Evolutionary conservation across 2,888 invertebrate genomes (phyloP).

Genomic region (Stenoptilia bipunctidactyla): DNA sequence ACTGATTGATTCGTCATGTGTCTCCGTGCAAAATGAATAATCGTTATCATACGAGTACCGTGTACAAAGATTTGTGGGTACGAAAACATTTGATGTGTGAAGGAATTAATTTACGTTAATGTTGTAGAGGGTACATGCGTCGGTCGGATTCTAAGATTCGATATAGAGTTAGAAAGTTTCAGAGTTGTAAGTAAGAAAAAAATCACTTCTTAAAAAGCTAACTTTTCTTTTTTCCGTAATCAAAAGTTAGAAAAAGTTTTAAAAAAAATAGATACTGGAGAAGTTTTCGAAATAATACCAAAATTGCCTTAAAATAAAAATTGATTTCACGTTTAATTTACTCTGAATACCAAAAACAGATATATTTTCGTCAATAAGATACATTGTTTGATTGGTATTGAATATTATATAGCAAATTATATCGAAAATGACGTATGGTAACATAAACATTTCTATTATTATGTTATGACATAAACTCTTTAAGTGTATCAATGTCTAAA

Average conservation of each 20-base stretch:
- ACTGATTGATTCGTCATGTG: constrained; percentile 64
- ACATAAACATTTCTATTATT: too few relatives aligned
- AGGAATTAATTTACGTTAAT: background rate
- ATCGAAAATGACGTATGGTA: too few relatives aligned
- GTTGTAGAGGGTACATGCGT: background rate
- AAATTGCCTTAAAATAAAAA: too few relatives aligned
- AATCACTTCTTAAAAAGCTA: background rate
- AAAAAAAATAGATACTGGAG: too few relatives aligned
- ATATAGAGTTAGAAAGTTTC: background rate
- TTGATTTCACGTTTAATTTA: too few relatives aligned
- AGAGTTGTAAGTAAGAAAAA: background rate
- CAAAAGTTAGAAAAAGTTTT: too few relatives aligned
- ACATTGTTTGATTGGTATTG: too few relatives aligned
- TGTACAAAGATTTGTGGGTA: background rate
- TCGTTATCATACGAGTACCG: constrained; percentile 23
- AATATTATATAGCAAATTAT: too few relatives aligned
- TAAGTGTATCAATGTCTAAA: background rate
- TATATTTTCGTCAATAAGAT: too few relatives aligned
- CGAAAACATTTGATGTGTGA: background rate
- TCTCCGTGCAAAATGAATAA: constrained; percentile 65
- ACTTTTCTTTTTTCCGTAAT: background rate
- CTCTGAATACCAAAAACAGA: too few relatives aligned
- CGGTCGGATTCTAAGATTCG: background rate
- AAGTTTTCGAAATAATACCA: too few relatives aligned
- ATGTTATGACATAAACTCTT: too few relatives aligned